Evolutionary conservation across 2,888 invertebrate species (phyloP).

Genomic region (Scaeva pyrastri): DNA sequence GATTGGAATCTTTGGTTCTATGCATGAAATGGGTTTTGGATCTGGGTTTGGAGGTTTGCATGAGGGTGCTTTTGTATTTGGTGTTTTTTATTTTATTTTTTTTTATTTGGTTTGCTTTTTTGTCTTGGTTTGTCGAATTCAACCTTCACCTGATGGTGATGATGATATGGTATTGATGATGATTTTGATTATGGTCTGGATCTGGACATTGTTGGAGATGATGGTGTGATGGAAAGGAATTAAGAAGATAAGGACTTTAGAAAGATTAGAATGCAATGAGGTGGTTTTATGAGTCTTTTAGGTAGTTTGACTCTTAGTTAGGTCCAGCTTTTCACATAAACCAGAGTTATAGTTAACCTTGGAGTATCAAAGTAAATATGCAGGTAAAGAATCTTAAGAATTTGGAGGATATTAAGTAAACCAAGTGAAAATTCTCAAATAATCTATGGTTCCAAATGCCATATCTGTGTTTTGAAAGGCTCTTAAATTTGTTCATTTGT

Average conservation of each 20-base stretch:
- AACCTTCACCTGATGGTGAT: slow-evolving; percentile 58
- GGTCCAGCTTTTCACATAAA: no score
- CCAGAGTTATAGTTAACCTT: no score
- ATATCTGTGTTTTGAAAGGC: no score
- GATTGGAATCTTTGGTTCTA: slow-evolving; percentile 35
- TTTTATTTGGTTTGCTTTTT: neutral
- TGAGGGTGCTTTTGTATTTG: slow-evolving; percentile 15
- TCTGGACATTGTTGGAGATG: no score
- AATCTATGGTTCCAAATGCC: no score
- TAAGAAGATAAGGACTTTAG: slow-evolving; percentile 4
- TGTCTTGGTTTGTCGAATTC: slow-evolving; percentile 34
- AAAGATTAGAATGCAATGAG: slow-evolving; percentile 16
- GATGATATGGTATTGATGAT: neutral
- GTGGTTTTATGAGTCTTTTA: neutral
- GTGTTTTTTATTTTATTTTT: neutral
- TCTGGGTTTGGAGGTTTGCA: slow-evolving; percentile 12
- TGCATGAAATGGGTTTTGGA: neutral
- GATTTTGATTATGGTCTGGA: no score
- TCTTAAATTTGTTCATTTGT: no score
- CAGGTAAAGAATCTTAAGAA: no score
- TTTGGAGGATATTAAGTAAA: no score
- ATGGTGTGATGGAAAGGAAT: neutral
- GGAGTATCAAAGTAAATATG: no score
- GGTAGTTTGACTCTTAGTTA: no score
- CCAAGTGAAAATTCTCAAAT: no score